phyloP scores from a whole-genome alignment of 2,797 vertebrate species.

The Sarcophilus harrisii region DNA sequence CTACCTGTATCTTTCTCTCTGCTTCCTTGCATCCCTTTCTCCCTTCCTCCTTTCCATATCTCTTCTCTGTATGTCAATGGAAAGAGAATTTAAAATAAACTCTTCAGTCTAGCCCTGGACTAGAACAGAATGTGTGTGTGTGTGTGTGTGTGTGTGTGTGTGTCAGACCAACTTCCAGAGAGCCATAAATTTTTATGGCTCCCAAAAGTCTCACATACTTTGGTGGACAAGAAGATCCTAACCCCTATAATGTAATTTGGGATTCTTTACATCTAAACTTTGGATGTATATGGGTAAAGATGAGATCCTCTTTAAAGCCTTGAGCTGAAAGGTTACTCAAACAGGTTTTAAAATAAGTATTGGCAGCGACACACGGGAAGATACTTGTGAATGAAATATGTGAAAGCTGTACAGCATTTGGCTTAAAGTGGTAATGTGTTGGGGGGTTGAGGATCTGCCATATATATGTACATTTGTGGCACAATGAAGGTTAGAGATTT shows the following conservation, averaged over 20 bases:
- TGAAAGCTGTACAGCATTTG: constrained; percentile 31
- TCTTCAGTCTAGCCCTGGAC: constrained; percentile 39
- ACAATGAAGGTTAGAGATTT: constrained; percentile 33
- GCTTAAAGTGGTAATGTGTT: constrained; percentile 11
- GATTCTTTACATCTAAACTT: constrained; percentile 60
- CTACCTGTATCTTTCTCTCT: not conserved
- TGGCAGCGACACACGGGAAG: constrained; percentile 2
- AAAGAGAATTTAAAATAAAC: not conserved
- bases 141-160: too few species aligned
- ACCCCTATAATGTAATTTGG: constrained; percentile 25
- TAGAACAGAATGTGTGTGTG: constrained; percentile 2
- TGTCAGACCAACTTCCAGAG: too few species aligned
- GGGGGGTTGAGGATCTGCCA: not conserved
- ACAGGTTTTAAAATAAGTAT: constrained; percentile 51
- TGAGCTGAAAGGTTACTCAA: constrained; percentile 63
- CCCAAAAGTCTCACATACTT: constrained; percentile 24
- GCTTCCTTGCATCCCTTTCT: not conserved
- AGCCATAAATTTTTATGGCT: too few species aligned
- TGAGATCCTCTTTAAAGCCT: constrained; percentile 55
- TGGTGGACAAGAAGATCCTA: constrained; percentile 46
- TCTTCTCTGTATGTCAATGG: not conserved
- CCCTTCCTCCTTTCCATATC: not conserved
- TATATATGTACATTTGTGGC: not conserved
- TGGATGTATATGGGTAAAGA: constrained; percentile 51
- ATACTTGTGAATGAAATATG: constrained; percentile 49